Evolutionary conservation across 2,113 vertebrate genomes (phyloP).

Genomic region (Pelvicachromis taeniatus): DNA sequence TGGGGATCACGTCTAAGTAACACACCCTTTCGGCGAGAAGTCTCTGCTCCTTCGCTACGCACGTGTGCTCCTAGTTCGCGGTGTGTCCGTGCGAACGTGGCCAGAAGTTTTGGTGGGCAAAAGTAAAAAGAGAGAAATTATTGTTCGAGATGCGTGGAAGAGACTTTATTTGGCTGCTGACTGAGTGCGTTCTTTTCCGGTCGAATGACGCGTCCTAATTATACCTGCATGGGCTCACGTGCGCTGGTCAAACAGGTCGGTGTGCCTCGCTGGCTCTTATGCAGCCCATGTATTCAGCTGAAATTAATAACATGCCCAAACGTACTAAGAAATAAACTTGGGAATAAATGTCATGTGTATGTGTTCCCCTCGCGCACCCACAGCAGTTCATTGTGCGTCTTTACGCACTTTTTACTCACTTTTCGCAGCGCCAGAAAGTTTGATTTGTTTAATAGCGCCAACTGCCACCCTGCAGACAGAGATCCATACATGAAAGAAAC

Average conservation of each 20-base stretch:
- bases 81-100: background rate
- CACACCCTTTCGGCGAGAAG: background rate
- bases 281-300: background rate
- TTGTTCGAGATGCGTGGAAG: background rate
- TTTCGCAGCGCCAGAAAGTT: background rate
- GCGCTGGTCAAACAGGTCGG: background rate
- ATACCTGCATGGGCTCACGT: background rate
- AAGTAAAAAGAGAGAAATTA: background rate
- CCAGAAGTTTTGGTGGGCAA: constrained; percentile 1
- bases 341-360: background rate
- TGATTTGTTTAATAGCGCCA: background rate
- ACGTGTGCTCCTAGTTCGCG: background rate
- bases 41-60: background rate
- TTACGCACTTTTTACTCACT: constrained; percentile 12
- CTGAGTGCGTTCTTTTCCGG: background rate
- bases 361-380: background rate
- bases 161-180: background rate
- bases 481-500: background rate
- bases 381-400: background rate
- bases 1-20: constrained; percentile 12
- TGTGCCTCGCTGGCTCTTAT: background rate
- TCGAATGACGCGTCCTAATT: background rate
- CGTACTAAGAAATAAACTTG: background rate
- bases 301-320: background rate
- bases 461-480: background rate